Evolutionary conservation across 2,888 invertebrate species (phyloP).

Genomic region (Athalia circularis): DNA sequence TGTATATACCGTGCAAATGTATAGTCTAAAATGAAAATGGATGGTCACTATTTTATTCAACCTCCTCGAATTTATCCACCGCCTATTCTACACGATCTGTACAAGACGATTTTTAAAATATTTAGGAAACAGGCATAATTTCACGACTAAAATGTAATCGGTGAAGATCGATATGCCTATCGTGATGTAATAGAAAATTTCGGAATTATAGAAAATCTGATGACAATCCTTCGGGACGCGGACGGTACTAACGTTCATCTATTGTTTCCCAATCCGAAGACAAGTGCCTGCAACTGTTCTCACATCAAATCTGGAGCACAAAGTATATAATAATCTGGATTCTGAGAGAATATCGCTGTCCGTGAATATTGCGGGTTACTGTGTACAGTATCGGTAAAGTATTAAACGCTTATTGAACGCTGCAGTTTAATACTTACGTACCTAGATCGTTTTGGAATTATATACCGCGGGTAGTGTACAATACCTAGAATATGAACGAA

Average conservation of each 20-base stretch:
- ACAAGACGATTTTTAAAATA: no score
- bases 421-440: constrained; percentile 1
- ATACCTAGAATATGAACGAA: constrained; percentile 45
- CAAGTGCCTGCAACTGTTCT: not conserved
- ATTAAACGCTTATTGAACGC: constrained; percentile 10
- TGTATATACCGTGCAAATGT: not conserved
- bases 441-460: not conserved
- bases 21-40: constrained; percentile 2
- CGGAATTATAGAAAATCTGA: no score
- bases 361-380: not conserved
- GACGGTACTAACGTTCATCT: not conserved
- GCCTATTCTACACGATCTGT: no score
- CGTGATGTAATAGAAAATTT: no score
- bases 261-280: constrained; percentile 10
- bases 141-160: no score
- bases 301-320: not conserved
- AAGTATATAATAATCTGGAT: not conserved
- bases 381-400: not conserved
- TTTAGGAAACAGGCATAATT: no score
- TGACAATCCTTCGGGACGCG: no score
- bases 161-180: no score
- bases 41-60: not conserved
- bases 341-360: not conserved
- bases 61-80: no score
- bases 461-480: not conserved